Conservation (phyloP, 2,888 invertebrate genomes). For the Athetis lepigone region DNA sequence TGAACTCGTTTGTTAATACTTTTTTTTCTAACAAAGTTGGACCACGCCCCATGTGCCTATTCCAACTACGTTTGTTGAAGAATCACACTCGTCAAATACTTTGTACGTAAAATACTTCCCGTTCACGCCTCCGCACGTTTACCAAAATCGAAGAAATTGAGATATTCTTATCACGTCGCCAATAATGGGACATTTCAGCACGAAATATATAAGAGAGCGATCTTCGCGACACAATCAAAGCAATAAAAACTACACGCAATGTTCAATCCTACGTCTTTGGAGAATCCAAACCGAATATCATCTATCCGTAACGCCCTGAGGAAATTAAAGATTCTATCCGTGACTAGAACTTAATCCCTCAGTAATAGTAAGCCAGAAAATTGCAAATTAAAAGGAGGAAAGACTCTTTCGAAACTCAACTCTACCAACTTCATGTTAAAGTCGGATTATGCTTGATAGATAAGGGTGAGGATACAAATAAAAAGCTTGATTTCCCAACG, state of each 20-base stretch:
- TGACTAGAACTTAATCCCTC: slow-evolving; percentile 85
- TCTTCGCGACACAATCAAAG: slow-evolving; percentile 46
- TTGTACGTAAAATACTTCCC: slow-evolving; percentile 23
- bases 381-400: slow-evolving; percentile 85
- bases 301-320: slow-evolving; percentile 81
- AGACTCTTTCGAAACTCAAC: slow-evolving; percentile 48
- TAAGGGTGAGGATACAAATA: slow-evolving; percentile 71
- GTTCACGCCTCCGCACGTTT: background rate
- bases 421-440: slow-evolving; percentile 41
- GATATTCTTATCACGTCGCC: slow-evolving; percentile 44
- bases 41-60: no score
- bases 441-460: slow-evolving; percentile 54
- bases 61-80: background rate
- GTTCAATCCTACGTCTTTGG: slow-evolving; percentile 62
- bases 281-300: slow-evolving; percentile 78
- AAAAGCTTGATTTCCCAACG: slow-evolving; percentile 81
- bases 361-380: slow-evolving; percentile 87
- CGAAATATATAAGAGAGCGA: slow-evolving; percentile 37
- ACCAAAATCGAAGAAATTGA: slow-evolving; percentile 27
- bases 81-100: background rate
- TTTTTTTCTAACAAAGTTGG: no score
- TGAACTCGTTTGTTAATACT: no score
- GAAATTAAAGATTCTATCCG: slow-evolving; percentile 90
- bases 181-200: slow-evolving; percentile 55
- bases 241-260: slow-evolving; percentile 63